Percentiles rank a stretch among this genome's conserved stretches.
Conservation (phyloP, 2,797 vertebrate genomes). For the Sarcophilus harrisii region DNA sequence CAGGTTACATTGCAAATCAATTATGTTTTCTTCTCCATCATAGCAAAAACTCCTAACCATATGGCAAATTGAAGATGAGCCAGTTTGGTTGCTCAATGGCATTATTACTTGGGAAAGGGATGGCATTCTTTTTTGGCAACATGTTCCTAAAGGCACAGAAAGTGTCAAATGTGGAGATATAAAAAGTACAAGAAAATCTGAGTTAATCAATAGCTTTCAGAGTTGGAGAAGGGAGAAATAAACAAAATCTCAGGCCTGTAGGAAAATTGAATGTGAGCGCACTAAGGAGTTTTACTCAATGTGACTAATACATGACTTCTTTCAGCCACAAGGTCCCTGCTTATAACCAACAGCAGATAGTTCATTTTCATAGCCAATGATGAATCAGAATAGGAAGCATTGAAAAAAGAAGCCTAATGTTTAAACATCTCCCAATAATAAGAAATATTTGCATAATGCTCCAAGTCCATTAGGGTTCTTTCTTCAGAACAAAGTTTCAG, state of each 20-base stretch:
- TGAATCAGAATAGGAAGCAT: neutral
- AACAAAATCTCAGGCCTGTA: neutral
- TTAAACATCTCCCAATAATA: neutral
- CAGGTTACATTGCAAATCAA: neutral
- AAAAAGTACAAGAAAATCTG: neutral
- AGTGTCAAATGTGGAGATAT: neutral
- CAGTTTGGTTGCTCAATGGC: neutral
- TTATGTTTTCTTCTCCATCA: constrained; percentile 10
- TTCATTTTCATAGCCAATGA: neutral
- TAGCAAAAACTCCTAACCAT: neutral
- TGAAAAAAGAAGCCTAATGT: neutral
- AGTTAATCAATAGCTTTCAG: constrained; percentile 34
- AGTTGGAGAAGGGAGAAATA: neutral
- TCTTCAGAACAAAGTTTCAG: neutral
- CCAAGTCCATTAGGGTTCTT: neutral
- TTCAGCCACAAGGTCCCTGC: neutral
- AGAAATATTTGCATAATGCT: neutral
- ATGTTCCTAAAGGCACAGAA: neutral
- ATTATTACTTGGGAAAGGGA: neutral
- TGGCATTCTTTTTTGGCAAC: neutral
- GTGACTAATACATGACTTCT: neutral
- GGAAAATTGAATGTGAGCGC: neutral
- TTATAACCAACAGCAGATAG: neutral
- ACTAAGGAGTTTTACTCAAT: neutral
- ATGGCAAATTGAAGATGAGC: constrained; percentile 25